phyloP scores from a whole-genome alignment of 2,888 invertebrate genomes.

The Lepeophtheirus nordmannii region DNA sequence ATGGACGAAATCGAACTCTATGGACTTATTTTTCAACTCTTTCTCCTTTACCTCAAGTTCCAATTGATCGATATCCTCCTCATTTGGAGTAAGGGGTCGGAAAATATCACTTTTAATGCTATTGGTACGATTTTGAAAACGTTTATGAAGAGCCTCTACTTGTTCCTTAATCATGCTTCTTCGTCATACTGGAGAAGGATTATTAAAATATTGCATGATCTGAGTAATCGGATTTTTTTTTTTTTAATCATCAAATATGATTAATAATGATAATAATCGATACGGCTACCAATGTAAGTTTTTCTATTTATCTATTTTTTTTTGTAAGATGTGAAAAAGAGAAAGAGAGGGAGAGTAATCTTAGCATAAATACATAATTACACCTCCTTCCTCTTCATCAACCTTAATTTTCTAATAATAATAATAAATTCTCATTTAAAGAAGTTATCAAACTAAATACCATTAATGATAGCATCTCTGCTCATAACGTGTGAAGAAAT shows the following conservation, averaged over 20 bases:
- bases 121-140: neutral
- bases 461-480: too few relatives aligned
- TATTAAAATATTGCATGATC: neutral
- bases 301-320: too few relatives aligned
- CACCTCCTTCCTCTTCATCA: too few relatives aligned
- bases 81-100: neutral
- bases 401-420: too few relatives aligned
- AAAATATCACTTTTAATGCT: neutral
- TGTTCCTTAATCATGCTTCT: neutral
- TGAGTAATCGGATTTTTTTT: neutral
- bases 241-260: neutral
- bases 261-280: too few relatives aligned
- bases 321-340: too few relatives aligned
- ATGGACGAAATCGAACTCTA: neutral
- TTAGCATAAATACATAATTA: too few relatives aligned
- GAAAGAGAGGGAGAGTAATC: too few relatives aligned
- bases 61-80: neutral
- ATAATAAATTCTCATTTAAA: too few relatives aligned
- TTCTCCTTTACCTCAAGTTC: conserved; percentile 6
- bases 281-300: too few relatives aligned
- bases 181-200: neutral
- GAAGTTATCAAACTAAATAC: too few relatives aligned
- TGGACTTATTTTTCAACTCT: neutral
- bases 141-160: neutral
- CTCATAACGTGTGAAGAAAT: too few relatives aligned